phyloP scores from a whole-genome alignment of 1,140 invertebrate genomes.

The Drosophila biarmipes region DNA sequence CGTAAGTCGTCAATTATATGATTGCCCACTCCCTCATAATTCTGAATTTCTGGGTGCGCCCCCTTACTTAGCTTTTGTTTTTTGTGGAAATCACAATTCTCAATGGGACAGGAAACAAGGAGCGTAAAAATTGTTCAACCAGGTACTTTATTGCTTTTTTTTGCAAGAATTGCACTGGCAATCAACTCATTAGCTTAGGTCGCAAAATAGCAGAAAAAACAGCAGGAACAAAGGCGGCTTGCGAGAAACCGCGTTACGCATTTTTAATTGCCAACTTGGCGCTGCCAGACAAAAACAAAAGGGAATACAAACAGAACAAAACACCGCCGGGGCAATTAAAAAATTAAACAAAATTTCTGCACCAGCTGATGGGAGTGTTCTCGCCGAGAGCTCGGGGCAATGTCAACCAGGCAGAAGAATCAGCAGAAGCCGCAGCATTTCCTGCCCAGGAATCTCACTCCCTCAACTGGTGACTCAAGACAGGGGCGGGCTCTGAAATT shows the following conservation, averaged over 20 bases:
- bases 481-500: conserved; percentile 4
- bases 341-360: conserved; percentile 71
- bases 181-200: conserved; percentile 55
- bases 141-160: conserved; percentile 21
- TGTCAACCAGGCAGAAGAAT: conserved; percentile 63
- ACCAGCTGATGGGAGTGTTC: conserved; percentile 46
- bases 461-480: not conserved
- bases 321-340: conserved; percentile 63
- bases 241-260: conserved; percentile 66
- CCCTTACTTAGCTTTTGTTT: not conserved
- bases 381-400: conserved; percentile 21
- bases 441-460: conserved; percentile 35
- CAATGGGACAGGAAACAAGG: conserved; percentile 47
- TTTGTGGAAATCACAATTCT: conserved; percentile 24
- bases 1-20: conserved; percentile 41
- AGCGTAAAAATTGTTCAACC: conserved; percentile 29
- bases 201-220: conserved; percentile 12
- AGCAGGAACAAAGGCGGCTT: conserved; percentile 54
- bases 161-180: conserved; percentile 29
- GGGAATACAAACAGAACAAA: conserved; percentile 14
- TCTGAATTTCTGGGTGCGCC: conserved; percentile 8
- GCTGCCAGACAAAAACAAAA: conserved; percentile 43
- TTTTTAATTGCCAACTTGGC: conserved; percentile 77
- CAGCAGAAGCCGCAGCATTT: conserved; percentile 51
- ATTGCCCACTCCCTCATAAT: conserved; percentile 1